Base-by-base conservation (phyloP, 2,113 vertebrate genomes). In the Noctilio leporinus region DNA sequence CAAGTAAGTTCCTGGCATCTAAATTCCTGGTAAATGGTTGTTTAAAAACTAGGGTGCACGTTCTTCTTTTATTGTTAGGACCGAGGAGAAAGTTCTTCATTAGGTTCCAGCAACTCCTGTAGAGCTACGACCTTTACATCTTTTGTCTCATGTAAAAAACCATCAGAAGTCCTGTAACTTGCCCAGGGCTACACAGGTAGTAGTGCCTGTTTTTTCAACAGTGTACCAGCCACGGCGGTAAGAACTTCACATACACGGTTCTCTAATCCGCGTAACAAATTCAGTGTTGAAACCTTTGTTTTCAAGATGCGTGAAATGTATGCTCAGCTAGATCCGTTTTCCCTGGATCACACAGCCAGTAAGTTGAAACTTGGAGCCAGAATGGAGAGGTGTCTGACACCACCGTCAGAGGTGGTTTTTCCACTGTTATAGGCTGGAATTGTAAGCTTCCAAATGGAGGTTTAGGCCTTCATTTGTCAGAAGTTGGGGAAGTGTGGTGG, bases 401-500 rank as follows among this genome's bases (percentile, higher is more conserved):
- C 20, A 55, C 78, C 89, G 4, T 38, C 43, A 53, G 59, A 62
- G 59, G 2, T 94, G n/a, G 16, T 55, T 15, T 76, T 86, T 77
- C 33, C 51, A 15, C 19, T 87, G 69, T 64, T 22, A 17, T 22
- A 11, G 82, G 17, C 88, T 88, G 57, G 20, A 43, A 55, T 65
- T 30, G 8, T 78, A 35, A 85, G 24, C 15, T 89, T 53, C 38
- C 10, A 67, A 53, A 59, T 76, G 81, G 3, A 83, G n/a, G 22
- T 88, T 77, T 78, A 70, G 47, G 76, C 76, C n/a, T 95, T 95
- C 33, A n/a, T 89, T 93, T 92, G 40, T 77, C 84, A 85, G 85
- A 87, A 94, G 22, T 93, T 93, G 92, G 20, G 59, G 86, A 89
- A 93, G 17, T 57, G 28, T 88, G 43, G 43, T 88, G 12, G 17